These are phyloP conservation scores for Brachionus rubens DNA, from an alignment of 1,140 invertebrate species.

Conservation along the genomic window DNA sequence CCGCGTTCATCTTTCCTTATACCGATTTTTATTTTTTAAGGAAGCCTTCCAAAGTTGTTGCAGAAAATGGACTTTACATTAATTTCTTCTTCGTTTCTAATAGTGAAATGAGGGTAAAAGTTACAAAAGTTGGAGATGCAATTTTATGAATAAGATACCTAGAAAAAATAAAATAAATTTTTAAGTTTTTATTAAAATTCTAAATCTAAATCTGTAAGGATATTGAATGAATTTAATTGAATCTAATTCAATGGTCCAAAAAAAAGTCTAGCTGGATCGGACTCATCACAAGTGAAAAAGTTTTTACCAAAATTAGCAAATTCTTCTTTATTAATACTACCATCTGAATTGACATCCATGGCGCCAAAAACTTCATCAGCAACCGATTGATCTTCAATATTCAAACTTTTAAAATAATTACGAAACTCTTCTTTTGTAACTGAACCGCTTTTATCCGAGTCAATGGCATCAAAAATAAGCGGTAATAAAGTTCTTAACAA, in stretches of 20 bases:
- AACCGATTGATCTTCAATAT: not conserved
- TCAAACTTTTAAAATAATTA: conserved; percentile 42
- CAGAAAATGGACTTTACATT: too few species aligned
- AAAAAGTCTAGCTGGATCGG: not conserved
- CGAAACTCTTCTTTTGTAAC: not conserved
- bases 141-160: too few species aligned
- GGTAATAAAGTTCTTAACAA: not conserved
- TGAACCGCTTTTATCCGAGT: conserved; percentile 17
- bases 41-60: too few species aligned
- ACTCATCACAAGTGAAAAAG: conserved; percentile 12
- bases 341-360: not conserved
- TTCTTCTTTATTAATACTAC: not conserved
- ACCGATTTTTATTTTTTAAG: too few species aligned
- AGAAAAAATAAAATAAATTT: too few species aligned
- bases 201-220: too few species aligned
- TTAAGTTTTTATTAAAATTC: too few species aligned
- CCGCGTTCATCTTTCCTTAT: too few species aligned
- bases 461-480: conserved; percentile 36
- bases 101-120: too few species aligned
- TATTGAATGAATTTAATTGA: conserved; percentile 2
- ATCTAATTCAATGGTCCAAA: conserved; percentile 36
- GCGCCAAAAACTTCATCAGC: not conserved
- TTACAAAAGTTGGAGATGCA: too few species aligned
- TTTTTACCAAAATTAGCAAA: conserved; percentile 37
- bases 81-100: too few species aligned